Evolutionary conservation across 2,797 vertebrate species (phyloP).

Genomic region (Dromococcyx pavoninus): DNA sequence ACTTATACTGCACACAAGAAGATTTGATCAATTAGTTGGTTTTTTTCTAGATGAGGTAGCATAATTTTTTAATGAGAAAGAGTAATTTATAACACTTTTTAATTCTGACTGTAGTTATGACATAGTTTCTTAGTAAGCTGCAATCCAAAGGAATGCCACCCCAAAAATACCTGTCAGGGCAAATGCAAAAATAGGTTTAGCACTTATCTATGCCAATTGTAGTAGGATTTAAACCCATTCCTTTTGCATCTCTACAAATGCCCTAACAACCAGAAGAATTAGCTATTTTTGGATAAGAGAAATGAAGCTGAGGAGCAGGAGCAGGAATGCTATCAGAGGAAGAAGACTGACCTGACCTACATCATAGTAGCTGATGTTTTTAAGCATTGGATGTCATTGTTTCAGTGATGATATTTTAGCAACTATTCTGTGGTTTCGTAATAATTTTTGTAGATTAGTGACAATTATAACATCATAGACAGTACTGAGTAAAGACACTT

Average conservation of each 20-base stretch:
- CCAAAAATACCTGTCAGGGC: neutral
- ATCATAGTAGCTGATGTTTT: neutral
- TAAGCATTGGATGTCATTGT: neutral
- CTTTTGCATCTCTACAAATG: neutral
- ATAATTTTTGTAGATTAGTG: neutral
- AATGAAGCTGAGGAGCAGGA: neutral
- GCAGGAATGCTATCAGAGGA: neutral
- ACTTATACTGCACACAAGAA: neutral
- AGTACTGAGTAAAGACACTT: neutral
- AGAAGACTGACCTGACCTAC: neutral
- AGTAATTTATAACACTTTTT: neutral
- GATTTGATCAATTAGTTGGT: neutral
- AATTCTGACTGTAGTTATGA: neutral
- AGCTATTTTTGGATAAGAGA: neutral
- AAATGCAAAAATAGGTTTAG: neutral
- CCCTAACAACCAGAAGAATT: neutral
- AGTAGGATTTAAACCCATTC: neutral
- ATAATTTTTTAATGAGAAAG: neutral
- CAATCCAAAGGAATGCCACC: neutral
- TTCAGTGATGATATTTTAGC: neutral
- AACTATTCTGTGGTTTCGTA: neutral
- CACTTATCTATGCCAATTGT: neutral
- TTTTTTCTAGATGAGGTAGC: neutral
- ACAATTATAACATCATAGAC: neutral
- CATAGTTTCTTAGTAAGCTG: neutral